Percentiles rank a stretch among this genome's conserved stretches.
phyloP scores from a whole-genome alignment of 1,140 invertebrate genomes.

The Meloidogyne exigua region DNA sequence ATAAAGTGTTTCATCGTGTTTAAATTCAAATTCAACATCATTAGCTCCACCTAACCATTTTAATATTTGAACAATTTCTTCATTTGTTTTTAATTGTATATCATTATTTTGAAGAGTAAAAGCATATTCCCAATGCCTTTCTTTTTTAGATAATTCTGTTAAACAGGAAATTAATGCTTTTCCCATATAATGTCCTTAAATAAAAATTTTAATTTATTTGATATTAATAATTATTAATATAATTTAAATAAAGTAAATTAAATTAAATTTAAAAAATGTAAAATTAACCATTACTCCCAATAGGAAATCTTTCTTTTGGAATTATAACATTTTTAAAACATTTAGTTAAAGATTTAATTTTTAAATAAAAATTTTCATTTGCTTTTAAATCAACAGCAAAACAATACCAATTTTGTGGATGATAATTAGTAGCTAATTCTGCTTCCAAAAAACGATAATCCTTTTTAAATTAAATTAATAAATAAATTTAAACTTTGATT shows the following conservation, averaged over 20 bases:
- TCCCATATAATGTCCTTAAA: not conserved
- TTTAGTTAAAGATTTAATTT: slow-evolving; percentile 28
- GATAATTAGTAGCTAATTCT: slow-evolving; percentile 38
- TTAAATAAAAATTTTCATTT: slow-evolving; percentile 25
- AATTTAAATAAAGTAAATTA: no score
- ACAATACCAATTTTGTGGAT: slow-evolving; percentile 44
- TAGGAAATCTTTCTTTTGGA: slow-evolving; percentile 6
- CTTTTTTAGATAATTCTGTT: not conserved
- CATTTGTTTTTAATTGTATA: slow-evolving; percentile 29
- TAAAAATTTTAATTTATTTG: no score
- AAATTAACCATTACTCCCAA: slow-evolving; percentile 27
- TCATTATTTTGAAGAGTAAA: slow-evolving; percentile 29
- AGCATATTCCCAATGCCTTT: slow-evolving; percentile 20
- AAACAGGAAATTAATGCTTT: not conserved
- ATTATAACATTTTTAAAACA: slow-evolving; percentile 40
- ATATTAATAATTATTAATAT: no score
- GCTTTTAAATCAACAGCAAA: slow-evolving; percentile 38
- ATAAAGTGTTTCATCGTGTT: no score
- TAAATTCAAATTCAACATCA: slow-evolving; percentile 21
- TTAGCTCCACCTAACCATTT: slow-evolving; percentile 34
- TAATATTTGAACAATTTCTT: slow-evolving; percentile 32
- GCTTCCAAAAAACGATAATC: slow-evolving; percentile 43
- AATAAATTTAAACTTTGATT: no score
- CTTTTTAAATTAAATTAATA: slow-evolving; percentile 23
- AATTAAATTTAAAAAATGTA: not conserved